A percentile compares a stretch with the other conserved stretches of the same genome.
phyloP scores from a whole-genome alignment of 2,113 vertebrate genomes.

The Sinocyclocheilus rhinocerous region DNA sequence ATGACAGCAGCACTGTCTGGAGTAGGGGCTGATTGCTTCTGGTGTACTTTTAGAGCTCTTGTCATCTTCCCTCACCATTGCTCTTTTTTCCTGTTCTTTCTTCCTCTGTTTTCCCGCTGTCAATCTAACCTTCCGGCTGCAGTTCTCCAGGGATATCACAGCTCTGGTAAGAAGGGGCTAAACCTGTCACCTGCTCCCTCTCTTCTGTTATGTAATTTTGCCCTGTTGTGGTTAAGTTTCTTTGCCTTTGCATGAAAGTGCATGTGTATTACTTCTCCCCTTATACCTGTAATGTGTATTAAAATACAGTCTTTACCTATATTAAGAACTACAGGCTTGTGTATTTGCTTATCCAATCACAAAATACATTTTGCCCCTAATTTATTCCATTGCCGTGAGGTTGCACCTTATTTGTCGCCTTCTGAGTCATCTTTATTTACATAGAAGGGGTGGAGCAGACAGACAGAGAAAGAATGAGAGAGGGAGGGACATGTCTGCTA shows the following conservation, averaged over 20 bases:
- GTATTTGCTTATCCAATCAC: not conserved
- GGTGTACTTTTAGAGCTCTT: conserved; percentile 33
- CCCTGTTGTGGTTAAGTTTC: not conserved
- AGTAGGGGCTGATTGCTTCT: conserved; percentile 54
- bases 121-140: conserved; percentile 84
- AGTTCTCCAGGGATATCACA: conserved; percentile 98
- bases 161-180: conserved; percentile 90
- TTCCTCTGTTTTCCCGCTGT: conserved; percentile 22
- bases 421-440: conserved; percentile 30
- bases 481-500: conserved; percentile 64
- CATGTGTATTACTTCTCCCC: not conserved
- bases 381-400: not conserved
- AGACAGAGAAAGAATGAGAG: not conserved
- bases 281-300: not conserved
- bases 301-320: not conserved
- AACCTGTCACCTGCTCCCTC: conserved; percentile 64
- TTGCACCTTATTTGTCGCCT: not conserved
- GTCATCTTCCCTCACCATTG: conserved; percentile 16
- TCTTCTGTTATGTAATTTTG: conserved; percentile 9
- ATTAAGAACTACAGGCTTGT: not conserved
- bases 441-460: conserved; percentile 1
- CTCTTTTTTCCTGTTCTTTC: conserved; percentile 12
- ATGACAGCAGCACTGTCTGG: conserved; percentile 79
- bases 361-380: not conserved
- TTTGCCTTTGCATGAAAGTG: too few species aligned